These are phyloP conservation scores for Trogon surrucura DNA, from an alignment of 2,113 vertebrate genomes.

Conservation along the genomic window DNA sequence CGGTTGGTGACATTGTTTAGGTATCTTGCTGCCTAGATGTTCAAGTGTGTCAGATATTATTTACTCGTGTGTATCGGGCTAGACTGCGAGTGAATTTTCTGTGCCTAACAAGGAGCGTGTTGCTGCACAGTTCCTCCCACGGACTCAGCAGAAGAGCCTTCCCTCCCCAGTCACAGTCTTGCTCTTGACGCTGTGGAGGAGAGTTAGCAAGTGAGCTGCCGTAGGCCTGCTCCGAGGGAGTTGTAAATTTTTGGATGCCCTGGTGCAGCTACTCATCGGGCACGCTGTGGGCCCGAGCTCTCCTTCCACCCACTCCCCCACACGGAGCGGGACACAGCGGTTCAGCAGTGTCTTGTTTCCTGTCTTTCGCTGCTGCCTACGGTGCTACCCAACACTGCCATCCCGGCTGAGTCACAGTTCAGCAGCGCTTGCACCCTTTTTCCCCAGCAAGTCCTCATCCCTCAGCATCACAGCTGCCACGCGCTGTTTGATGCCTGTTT, in stretches of 20 bases:
- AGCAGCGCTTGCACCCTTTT: not conserved
- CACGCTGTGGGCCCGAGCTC: not conserved
- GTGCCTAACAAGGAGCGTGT: not conserved
- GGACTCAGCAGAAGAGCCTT: slow-evolving; percentile 13
- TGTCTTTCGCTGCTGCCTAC: slow-evolving; percentile 51
- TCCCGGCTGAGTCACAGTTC: slow-evolving; percentile 43
- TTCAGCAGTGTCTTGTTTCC: slow-evolving; percentile 53
- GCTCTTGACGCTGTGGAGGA: not conserved
- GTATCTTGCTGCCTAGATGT: slow-evolving; percentile 19
- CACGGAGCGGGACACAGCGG: not conserved
- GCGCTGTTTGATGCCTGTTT: slow-evolving; percentile 43
- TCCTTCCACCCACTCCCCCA: slow-evolving; percentile 38
- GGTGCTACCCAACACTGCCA: not conserved
- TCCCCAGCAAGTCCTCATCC: not conserved
- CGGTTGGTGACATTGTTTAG: not conserved
- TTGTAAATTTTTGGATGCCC: slow-evolving; percentile 18
- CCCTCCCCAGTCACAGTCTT: not conserved
- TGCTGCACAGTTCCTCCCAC: slow-evolving; percentile 47
- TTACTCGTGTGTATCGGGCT: slow-evolving; percentile 39
- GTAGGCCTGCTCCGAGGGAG: slow-evolving; percentile 4
- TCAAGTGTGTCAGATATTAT: slow-evolving; percentile 29
- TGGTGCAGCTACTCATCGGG: slow-evolving; percentile 18
- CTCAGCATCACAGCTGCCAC: slow-evolving; percentile 17
- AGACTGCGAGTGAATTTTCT: not conserved
- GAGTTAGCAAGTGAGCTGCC: not conserved